Evolutionary conservation across 2,888 invertebrate genomes (phyloP).

Genomic region (Melangyna quadrimaculata): DNA sequence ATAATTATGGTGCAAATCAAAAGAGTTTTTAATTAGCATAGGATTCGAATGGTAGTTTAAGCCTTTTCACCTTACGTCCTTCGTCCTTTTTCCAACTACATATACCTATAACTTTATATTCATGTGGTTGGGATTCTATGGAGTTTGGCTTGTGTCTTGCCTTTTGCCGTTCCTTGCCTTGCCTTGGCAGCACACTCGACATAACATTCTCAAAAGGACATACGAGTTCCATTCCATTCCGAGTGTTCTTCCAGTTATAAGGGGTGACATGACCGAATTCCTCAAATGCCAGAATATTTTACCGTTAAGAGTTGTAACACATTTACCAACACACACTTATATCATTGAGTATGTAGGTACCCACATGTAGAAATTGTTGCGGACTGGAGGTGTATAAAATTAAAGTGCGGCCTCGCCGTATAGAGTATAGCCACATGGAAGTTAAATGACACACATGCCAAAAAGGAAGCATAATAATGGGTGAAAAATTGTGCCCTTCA

Average conservation of each 20-base stretch:
- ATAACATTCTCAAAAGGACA: conserved; percentile 53
- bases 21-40: conserved; percentile 64
- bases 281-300: conserved; percentile 37
- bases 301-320: conserved; percentile 45
- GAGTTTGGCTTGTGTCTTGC: background rate
- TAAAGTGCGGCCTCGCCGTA: conserved; percentile 27
- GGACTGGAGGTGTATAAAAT: conserved; percentile 17
- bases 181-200: conserved; percentile 1
- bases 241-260: conserved; percentile 5
- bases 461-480: conserved; percentile 58
- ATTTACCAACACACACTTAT: conserved; percentile 21
- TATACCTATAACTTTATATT: conserved; percentile 6
- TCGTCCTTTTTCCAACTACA: background rate
- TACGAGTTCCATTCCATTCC: conserved; percentile 22
- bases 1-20: conserved; percentile 47
- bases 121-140: background rate
- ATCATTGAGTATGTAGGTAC: background rate
- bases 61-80: background rate
- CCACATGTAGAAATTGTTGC: conserved; percentile 1
- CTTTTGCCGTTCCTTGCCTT: background rate
- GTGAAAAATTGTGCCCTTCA: conserved; percentile 64
- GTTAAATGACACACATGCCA: conserved; percentile 3
- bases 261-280: conserved; percentile 64
- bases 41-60: conserved; percentile 34
- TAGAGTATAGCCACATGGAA: background rate